phyloP scores from a whole-genome alignment of 2,113 vertebrate genomes.

The Vombatus ursinus region DNA sequence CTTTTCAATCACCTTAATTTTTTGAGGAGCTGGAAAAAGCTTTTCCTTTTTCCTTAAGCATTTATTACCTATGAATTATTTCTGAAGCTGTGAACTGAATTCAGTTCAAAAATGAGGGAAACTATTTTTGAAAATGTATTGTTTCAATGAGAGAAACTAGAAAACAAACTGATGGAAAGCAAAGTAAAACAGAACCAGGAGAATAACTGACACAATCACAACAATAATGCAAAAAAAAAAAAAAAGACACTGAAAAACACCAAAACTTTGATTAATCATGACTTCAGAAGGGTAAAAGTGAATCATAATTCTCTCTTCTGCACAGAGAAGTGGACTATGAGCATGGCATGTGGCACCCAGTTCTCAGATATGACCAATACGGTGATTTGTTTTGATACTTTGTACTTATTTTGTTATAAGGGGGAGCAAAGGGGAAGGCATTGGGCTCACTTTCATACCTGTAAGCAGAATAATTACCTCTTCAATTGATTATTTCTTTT shows the following conservation, averaged over 20 bases:
- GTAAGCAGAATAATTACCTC: slow-evolving; percentile 65
- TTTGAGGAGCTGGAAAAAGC: slow-evolving; percentile 68
- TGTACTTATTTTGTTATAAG: neutral
- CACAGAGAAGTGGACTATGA: neutral
- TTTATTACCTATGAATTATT: slow-evolving; percentile 73
- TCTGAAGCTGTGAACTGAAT: slow-evolving; percentile 74
- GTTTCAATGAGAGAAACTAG: neutral
- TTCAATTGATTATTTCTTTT: slow-evolving; percentile 58
- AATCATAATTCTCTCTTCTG: neutral
- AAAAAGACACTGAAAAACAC: neutral
- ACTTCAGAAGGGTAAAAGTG: neutral
- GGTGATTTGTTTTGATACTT: neutral
- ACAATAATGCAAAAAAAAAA: neutral
- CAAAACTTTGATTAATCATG: neutral
- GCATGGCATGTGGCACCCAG: neutral
- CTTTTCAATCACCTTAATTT: slow-evolving; percentile 69
- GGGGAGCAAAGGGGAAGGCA: slow-evolving; percentile 19
- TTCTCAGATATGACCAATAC: neutral
- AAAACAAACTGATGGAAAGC: neutral
- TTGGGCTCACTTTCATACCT: slow-evolving; percentile 61
- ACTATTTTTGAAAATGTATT: slow-evolving; percentile 69
- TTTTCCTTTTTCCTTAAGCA: slow-evolving; percentile 73
- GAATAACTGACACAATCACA: neutral
- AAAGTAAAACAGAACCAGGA: neutral
- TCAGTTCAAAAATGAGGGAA: slow-evolving; percentile 69